Conservation (phyloP, 1,140 invertebrate species). For the Drosophila baimaii region DNA sequence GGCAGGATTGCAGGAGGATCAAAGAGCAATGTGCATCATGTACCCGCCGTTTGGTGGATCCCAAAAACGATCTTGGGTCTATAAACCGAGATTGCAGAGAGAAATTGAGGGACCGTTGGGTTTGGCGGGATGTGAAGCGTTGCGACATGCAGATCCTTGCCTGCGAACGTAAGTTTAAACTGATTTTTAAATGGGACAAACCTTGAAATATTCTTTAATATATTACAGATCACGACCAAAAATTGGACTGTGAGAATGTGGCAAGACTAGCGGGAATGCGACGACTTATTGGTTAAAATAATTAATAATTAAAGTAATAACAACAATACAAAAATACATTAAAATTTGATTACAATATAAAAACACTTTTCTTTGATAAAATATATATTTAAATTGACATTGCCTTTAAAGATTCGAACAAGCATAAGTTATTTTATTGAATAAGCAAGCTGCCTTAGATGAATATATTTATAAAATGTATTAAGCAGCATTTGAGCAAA, state of each 20-base stretch:
- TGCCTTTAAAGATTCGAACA: no score
- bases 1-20: slow-evolving; percentile 26
- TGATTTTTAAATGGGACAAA: background rate
- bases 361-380: no score
- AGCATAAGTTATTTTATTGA: no score
- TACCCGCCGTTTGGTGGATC: slow-evolving; percentile 21
- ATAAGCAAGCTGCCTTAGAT: no score
- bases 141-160: slow-evolving; percentile 47
- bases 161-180: slow-evolving; percentile 29
- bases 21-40: slow-evolving; percentile 24
- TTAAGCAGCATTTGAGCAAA: slow-evolving; percentile 25
- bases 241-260: slow-evolving; percentile 38
- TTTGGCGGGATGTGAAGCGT: slow-evolving; percentile 41
- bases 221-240: slow-evolving; percentile 33
- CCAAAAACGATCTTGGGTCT: slow-evolving; percentile 16
- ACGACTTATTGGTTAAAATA: slow-evolving; percentile 1
- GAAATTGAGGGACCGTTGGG: slow-evolving; percentile 20
- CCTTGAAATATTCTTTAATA: background rate
- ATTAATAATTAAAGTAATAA: background rate
- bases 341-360: no score
- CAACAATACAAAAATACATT: background rate
- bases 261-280: slow-evolving; percentile 36
- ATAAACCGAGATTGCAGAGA: slow-evolving; percentile 30
- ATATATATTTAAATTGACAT: no score
- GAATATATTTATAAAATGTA: no score